Evolutionary conservation across 2,888 invertebrate species (phyloP).

Genomic region (Rhodophaea formosa): DNA sequence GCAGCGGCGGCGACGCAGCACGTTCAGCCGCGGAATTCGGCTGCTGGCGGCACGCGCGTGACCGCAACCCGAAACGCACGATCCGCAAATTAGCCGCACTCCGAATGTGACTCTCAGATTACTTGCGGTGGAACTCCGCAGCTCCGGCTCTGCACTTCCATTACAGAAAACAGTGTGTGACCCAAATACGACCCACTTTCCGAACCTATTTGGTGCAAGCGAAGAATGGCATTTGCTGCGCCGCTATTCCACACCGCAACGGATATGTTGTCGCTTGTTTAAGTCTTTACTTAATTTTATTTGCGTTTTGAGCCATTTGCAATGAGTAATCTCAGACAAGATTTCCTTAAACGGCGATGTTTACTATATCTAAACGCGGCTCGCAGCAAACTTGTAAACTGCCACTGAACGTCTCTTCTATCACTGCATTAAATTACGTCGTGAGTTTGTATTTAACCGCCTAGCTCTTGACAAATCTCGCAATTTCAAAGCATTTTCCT

Average conservation of each 20-base stretch:
- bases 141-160: constrained; percentile 55
- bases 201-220: constrained; percentile 64
- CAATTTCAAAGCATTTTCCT: constrained; percentile 30
- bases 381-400: constrained; percentile 43
- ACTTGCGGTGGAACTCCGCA: constrained; percentile 65
- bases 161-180: constrained; percentile 70
- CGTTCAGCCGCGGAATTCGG: constrained; percentile 61
- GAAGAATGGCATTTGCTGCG: constrained; percentile 67
- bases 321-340: constrained; percentile 35
- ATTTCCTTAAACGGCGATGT: constrained; percentile 31
- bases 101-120: constrained; percentile 59
- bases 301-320: constrained; percentile 49
- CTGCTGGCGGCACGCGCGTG: constrained; percentile 61
- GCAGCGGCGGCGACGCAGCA: constrained; percentile 27
- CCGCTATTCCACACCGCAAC: constrained; percentile 69
- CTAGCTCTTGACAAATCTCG: constrained; percentile 43
- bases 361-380: constrained; percentile 39
- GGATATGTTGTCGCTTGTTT: constrained; percentile 48
- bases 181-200: constrained; percentile 60
- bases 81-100: constrained; percentile 67
- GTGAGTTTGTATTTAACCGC: constrained; percentile 41
- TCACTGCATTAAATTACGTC: constrained; percentile 52
- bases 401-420: constrained; percentile 46
- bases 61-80: constrained; percentile 69
- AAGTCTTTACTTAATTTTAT: constrained; percentile 56